Evolutionary conservation across 2,113 vertebrate genomes (phyloP).

Genomic region (Scatophagus argus): DNA sequence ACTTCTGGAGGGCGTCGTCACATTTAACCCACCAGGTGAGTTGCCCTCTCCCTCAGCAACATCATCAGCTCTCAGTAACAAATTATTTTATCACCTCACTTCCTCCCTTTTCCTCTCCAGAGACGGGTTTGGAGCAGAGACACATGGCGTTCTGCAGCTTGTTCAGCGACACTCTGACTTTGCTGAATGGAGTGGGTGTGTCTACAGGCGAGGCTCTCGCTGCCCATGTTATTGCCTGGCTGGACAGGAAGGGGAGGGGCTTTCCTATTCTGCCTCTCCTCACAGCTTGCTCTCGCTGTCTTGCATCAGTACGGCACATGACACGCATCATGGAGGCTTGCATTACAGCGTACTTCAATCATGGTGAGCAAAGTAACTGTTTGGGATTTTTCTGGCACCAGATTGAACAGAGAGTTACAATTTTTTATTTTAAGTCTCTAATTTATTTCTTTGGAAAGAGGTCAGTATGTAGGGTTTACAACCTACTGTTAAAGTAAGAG

Average conservation of each 20-base stretch:
- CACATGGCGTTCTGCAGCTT: conserved; percentile 94
- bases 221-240: conserved; percentile 88
- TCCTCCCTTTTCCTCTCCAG: conserved; percentile 71
- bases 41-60: not conserved
- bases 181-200: conserved; percentile 90
- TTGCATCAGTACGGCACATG: conserved; percentile 97
- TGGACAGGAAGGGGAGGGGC: conserved; percentile 85
- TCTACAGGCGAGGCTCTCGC: conserved; percentile 90
- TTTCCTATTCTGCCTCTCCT: conserved; percentile 91
- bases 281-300: conserved; percentile 91
- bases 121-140: conserved; percentile 89
- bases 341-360: conserved; percentile 91
- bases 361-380: conserved; percentile 76
- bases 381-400: conserved; percentile 2
- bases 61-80: not conserved
- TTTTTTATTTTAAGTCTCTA: too few relatives aligned
- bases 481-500: not conserved
- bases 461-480: not conserved
- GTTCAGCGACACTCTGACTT: conserved; percentile 89
- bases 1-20: conserved; percentile 89
- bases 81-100: not conserved
- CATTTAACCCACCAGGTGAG: conserved; percentile 93
- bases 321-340: conserved; percentile 93
- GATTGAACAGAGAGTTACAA: not conserved
- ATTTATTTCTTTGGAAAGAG: not conserved